Conservation (phyloP, 2,797 vertebrate genomes). For the Myotis daubentonii region DNA sequence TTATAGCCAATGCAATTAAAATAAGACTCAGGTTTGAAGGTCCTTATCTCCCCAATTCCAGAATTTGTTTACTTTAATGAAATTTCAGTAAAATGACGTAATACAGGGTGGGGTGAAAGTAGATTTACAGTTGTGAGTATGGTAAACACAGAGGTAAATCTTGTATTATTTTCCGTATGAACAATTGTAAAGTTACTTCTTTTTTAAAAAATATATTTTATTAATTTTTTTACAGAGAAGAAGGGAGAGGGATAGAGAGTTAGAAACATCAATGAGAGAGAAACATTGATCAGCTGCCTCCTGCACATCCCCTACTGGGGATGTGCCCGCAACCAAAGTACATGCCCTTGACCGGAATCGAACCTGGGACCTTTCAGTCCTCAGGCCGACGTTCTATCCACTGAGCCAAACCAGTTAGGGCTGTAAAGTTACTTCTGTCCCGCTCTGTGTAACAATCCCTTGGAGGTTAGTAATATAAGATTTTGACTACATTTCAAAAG, state of each 20-base stretch:
- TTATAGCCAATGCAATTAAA: slow-evolving; percentile 14
- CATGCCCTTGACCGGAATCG: too few species aligned
- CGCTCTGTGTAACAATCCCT: neutral
- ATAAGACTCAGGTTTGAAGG: neutral
- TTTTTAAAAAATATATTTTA: too few species aligned
- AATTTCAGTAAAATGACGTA: slow-evolving; percentile 24
- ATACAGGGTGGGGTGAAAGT: neutral
- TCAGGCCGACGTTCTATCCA: too few species aligned
- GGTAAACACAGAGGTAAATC: neutral
- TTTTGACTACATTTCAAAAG: slow-evolving; percentile 7
- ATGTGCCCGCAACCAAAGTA: too few species aligned
- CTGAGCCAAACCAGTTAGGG: too few species aligned
- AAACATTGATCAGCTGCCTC: too few species aligned
- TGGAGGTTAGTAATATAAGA: neutral
- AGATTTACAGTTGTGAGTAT: neutral
- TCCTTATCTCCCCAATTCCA: slow-evolving; percentile 14
- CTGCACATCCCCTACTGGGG: too few species aligned
- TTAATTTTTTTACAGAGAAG: too few species aligned
- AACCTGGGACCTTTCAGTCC: too few species aligned
- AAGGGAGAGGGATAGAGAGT: too few species aligned
- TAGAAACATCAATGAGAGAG: too few species aligned
- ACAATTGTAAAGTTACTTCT: neutral
- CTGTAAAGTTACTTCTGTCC: neutral
- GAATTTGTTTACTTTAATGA: slow-evolving; percentile 32
- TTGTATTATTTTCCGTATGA: neutral